phyloP scores from a whole-genome alignment of 2,888 invertebrate species.

The Apodemia mormo region DNA sequence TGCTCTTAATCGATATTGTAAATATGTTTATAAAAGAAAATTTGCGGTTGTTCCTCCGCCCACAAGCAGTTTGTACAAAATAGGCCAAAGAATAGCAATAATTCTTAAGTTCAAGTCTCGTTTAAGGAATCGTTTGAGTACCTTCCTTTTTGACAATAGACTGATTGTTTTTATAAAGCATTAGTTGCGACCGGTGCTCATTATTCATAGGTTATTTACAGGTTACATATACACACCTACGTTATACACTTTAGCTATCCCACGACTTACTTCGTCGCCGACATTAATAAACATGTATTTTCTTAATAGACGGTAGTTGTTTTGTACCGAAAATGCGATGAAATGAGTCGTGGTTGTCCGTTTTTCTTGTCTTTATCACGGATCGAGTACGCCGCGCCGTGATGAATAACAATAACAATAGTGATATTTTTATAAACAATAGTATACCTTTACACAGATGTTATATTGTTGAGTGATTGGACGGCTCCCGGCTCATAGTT shows the following conservation, averaged over 20 bases:
- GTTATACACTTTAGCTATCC: constrained; percentile 69
- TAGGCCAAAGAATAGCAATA: background rate
- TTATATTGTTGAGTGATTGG: constrained; percentile 77
- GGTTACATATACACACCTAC: constrained; percentile 73
- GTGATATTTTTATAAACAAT: constrained; percentile 80
- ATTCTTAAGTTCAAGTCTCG: constrained; percentile 49
- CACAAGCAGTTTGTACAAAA: background rate
- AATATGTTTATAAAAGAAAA: background rate
- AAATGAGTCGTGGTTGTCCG: constrained; percentile 55
- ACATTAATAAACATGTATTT: constrained; percentile 60
- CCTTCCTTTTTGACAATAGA: constrained; percentile 81
- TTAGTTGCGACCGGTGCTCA: constrained; percentile 81
- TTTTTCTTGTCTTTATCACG: constrained; percentile 66
- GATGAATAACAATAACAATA: constrained; percentile 60
- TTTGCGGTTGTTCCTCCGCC: background rate
- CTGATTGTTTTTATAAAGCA: constrained; percentile 77
- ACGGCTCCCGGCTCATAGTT: constrained; percentile 80
- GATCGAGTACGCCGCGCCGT: constrained; percentile 47
- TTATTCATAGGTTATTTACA: constrained; percentile 80
- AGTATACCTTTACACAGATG: constrained; percentile 78
- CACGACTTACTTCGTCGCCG: constrained; percentile 56
- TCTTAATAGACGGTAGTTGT: constrained; percentile 69
- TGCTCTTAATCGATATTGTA: background rate
- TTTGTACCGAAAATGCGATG: constrained; percentile 61
- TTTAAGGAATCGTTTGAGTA: constrained; percentile 57